A percentile compares a stretch with the other conserved stretches of the same genome.
phyloP scores from a whole-genome alignment of 2,797 vertebrate species.

The Brotogeris chrysoptera region DNA sequence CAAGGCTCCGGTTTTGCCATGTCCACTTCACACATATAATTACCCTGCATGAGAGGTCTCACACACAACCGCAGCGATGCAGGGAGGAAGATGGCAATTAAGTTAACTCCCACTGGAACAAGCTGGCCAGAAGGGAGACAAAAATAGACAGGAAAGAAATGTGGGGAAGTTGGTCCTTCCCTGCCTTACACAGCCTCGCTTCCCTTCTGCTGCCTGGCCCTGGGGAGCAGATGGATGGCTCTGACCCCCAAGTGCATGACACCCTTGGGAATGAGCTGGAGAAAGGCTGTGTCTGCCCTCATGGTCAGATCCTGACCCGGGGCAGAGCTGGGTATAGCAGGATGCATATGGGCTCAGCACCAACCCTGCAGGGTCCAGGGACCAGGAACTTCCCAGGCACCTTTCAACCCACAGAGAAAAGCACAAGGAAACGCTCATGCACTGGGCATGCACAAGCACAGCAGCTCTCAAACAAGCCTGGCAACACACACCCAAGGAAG shows the following conservation, averaged over 20 bases:
- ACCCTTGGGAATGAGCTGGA: neutral
- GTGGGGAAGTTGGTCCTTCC: neutral
- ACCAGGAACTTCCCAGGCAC: neutral
- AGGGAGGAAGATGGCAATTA: conserved; percentile 36
- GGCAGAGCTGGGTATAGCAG: neutral
- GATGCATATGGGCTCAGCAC: neutral
- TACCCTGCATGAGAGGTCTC: neutral
- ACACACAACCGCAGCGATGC: neutral
- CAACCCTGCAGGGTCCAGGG: neutral
- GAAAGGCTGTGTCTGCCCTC: neutral
- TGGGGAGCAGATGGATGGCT: fast-evolving
- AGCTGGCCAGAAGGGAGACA: neutral
- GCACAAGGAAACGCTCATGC: fast-evolving
- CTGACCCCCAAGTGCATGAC: neutral
- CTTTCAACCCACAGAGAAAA: fast-evolving
- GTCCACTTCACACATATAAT: neutral
- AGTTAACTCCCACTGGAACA: conserved; percentile 37
- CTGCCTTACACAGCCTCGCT: neutral
- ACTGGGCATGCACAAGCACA: neutral
- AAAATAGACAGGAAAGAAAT: neutral
- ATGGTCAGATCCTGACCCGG: neutral
- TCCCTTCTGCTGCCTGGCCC: fast-evolving
- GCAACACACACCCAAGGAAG: neutral
- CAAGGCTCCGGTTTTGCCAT: neutral
- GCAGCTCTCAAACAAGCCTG: neutral